Evolutionary conservation across 1,140 invertebrate genomes (phyloP).

Genomic region (Solen grandis): DNA sequence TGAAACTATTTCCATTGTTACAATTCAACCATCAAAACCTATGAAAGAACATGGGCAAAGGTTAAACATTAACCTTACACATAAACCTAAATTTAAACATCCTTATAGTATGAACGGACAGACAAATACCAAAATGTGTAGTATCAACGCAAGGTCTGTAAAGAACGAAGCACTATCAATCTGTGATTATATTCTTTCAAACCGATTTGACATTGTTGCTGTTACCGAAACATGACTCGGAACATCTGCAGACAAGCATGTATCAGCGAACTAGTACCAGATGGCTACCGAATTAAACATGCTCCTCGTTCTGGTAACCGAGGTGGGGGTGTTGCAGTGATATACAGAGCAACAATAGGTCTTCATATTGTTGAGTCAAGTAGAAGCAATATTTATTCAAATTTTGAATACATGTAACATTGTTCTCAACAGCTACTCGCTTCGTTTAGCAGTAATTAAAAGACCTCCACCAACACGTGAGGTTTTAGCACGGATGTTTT

Average conservation of each 20-base stretch:
- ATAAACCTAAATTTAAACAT: too few species aligned
- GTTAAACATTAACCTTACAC: too few species aligned
- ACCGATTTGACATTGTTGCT: slow-evolving; percentile 24
- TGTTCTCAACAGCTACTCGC: background rate
- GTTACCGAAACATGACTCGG: slow-evolving; percentile 45
- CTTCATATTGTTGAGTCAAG: background rate
- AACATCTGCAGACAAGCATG: slow-evolving; percentile 17
- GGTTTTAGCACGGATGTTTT: slow-evolving; percentile 19
- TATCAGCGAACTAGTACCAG: slow-evolving; percentile 26
- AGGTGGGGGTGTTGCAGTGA: slow-evolving; percentile 25
- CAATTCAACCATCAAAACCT: too few species aligned
- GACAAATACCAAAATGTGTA: slow-evolving; percentile 2
- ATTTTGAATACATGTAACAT: slow-evolving; percentile 29
- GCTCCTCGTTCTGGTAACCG: background rate
- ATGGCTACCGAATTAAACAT: slow-evolving; percentile 24
- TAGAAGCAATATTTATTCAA: background rate
- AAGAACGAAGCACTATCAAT: slow-evolving; percentile 28
- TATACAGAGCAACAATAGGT: background rate
- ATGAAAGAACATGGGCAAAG: too few species aligned
- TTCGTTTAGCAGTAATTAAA: slow-evolving; percentile 23
- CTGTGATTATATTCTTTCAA: slow-evolving; percentile 20
- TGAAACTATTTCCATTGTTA: too few species aligned
- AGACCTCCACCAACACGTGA: slow-evolving; percentile 11
- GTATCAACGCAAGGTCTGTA: slow-evolving; percentile 25
- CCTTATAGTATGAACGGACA: too few species aligned